Conservation (phyloP, 2,113 vertebrate species). For the Spilogale gracilis region DNA sequence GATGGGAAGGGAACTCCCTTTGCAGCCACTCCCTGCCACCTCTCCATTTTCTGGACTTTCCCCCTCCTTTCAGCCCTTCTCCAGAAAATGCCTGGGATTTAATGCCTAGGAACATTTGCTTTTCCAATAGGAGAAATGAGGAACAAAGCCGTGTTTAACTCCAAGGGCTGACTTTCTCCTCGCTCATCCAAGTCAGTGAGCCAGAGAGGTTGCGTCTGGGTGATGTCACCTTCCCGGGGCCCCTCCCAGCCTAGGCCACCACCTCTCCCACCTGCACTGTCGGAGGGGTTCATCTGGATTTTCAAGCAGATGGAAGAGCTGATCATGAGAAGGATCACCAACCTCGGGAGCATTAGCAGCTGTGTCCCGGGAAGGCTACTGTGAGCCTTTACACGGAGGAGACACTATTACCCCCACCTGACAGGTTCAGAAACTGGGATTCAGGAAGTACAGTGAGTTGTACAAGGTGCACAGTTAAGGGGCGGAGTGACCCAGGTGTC, state of each 20-base stretch:
- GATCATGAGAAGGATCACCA: not conserved
- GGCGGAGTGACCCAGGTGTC: not conserved
- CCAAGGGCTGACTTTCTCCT: not conserved
- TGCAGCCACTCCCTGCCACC: not conserved
- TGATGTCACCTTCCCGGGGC: accelerated
- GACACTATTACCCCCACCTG: not conserved
- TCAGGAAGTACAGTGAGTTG: not conserved
- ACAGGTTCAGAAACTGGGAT: not conserved
- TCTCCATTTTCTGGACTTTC: not conserved
- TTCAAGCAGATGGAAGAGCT: not conserved
- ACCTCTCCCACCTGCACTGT: not conserved
- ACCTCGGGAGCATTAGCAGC: not conserved
- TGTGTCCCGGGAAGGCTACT: not conserved
- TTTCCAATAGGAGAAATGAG: not conserved
- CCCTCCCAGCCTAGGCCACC: not conserved
- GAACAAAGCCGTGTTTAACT: not conserved
- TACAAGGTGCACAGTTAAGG: not conserved
- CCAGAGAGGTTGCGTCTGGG: not conserved
- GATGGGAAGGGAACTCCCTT: not conserved
- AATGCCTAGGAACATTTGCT: not conserved
- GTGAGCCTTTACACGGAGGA: not conserved
- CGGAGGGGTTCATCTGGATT: not conserved
- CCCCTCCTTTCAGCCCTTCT: not conserved
- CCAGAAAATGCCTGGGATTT: not conserved
- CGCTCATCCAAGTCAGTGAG: not conserved